These are phyloP conservation scores for Apis dorsata DNA, from an alignment of 1,140 invertebrate species.

Conservation along the genomic window DNA sequence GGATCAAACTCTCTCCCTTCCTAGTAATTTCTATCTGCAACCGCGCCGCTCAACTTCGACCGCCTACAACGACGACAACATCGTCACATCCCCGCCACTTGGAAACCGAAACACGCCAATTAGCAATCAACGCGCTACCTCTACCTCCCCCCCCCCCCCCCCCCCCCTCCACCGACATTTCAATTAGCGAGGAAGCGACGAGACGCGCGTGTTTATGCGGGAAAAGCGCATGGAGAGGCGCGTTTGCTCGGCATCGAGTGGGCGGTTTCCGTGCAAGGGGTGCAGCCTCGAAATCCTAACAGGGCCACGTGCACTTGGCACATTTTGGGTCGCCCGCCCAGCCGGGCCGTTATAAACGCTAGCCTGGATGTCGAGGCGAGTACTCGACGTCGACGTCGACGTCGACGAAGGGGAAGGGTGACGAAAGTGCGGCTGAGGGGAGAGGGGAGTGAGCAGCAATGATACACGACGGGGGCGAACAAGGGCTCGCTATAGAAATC, in stretches of 20 bases:
- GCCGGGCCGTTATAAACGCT: conserved; percentile 30
- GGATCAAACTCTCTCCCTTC: not conserved
- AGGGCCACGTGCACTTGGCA: conserved; percentile 49
- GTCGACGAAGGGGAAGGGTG: not conserved
- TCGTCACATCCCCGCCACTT: not conserved
- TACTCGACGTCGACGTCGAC: not conserved
- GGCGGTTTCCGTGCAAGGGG: not conserved
- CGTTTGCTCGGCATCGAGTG: conserved; percentile 15
- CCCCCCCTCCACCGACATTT: not conserved
- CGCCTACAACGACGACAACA: not conserved
- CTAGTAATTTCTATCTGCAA: not conserved
- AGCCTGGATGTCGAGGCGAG: conserved; percentile 7
- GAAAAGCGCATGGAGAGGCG: conserved; percentile 13
- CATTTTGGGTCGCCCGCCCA: conserved; percentile 55
- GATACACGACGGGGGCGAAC: not conserved
- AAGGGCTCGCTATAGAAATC: not conserved
- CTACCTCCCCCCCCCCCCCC: no score
- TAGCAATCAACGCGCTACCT: conserved; percentile 18
- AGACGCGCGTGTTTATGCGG: conserved; percentile 30
- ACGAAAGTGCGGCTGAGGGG: conserved; percentile 10
- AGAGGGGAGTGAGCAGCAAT: not conserved
- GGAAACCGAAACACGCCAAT: conserved; percentile 35
- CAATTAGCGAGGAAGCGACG: not conserved
- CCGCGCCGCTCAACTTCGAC: not conserved
- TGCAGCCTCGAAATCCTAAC: conserved; percentile 27